Base-by-base conservation (phyloP, 2,888 invertebrate species). In the Artemia sinica region DNA sequence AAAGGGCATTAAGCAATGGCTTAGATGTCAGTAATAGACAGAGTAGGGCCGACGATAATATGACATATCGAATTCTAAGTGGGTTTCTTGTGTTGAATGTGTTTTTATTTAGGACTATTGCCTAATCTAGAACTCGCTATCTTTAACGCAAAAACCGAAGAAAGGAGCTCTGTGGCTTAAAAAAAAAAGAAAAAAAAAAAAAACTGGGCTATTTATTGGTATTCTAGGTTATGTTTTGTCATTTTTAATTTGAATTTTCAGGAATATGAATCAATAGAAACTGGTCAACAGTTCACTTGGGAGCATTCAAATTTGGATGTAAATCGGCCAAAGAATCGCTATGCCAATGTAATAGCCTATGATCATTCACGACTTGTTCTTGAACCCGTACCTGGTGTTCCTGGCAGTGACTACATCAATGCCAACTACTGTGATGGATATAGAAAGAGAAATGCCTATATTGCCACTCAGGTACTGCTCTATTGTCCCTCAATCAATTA, bases 361-460 rank as follows among this genome's bases (percentile, higher is more conserved):
- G 97, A 98, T 77, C 97, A 98, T 76, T 95, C 96, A 68, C 83
- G 97, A 50, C 97, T 98, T 4, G 90, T 95, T 72, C 83, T 98
- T 13, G 90, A 92, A 73, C 86, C 89, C 0, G 83, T 90, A 71
- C 94, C 96, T 73, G 88, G 89, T 7, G 84, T 89, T 41, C 84
- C 89, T 0, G 96, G 97, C 66, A 89, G 91, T 73, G 97, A 98
- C 78, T 99, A 99, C 78, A 95, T 98, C 74, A 98, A 98, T 79
- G 94, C 97, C 69, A 99, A 98, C 80, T 98, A 94, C 78, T 96
- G 97, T 79, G 98, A 98, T 79, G 98, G 98, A 12, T 99, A 98
- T 78, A 84, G 96, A 69, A 94, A 95, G 78, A 93, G 94, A 77
- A 96, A 96, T 77, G 96, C 96, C 6, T 98, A 98, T 77, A 93